Evolutionary conservation across 2,113 vertebrate species (phyloP).

Genomic region (human): GRCh38 chr4:91387501-91388000

Average conservation of each 20-base stretch:
- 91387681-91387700: background rate
- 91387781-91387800: background rate
- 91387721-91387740: background rate
- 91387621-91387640: background rate
- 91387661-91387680: background rate
- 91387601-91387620: background rate
- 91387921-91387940: background rate
- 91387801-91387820: background rate
- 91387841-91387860: background rate
- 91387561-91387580: background rate
- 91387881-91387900: background rate
- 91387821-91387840: background rate
- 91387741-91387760: background rate
- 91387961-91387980: background rate
- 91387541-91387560: background rate
- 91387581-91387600: background rate
- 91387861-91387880: background rate
- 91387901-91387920: background rate
- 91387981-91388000: background rate
- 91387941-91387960: background rate
- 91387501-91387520: background rate
- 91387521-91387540: background rate
- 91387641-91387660: background rate
- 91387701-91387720: background rate
- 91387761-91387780: background rate